Percentiles rank a stretch among this genome's conserved stretches.
Conservation (phyloP, 2,797 vertebrate species). For the Rhodeus uyekii region DNA sequence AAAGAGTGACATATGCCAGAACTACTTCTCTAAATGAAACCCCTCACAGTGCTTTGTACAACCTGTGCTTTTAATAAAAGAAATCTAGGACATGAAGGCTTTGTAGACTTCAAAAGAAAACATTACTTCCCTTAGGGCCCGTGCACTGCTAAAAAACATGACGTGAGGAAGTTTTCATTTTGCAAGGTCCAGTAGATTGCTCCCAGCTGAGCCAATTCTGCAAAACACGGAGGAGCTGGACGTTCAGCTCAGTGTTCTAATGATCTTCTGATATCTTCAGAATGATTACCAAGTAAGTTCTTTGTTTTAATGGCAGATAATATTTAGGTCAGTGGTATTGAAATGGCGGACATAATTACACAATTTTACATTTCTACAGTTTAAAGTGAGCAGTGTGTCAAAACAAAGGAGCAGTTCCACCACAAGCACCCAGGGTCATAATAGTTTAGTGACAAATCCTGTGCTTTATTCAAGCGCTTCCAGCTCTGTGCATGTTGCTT, state of each 20-base stretch:
- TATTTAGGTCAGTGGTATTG: no score
- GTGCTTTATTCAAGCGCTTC: no score
- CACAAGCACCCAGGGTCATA: no score
- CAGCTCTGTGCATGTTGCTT: no score
- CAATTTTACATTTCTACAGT: no score
- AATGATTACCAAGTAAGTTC: not conserved
- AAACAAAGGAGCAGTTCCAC: no score
- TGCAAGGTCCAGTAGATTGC: slow-evolving; percentile 2
- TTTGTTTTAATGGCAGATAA: not conserved
- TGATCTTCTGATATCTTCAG: not conserved
- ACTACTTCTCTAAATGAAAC: slow-evolving; percentile 26
- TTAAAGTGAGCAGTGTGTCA: no score
- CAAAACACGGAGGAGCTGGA: not conserved
- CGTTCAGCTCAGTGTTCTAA: not conserved
- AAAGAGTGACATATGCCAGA: slow-evolving; percentile 7
- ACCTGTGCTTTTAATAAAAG: slow-evolving; percentile 34
- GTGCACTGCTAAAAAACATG: slow-evolving; percentile 9
- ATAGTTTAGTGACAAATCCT: no score
- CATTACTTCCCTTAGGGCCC: slow-evolving; percentile 23
- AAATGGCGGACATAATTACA: no score
- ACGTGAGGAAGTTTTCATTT: slow-evolving; percentile 24
- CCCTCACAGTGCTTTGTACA: slow-evolving; percentile 24
- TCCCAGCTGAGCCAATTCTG: not conserved
- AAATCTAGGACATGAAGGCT: slow-evolving; percentile 49
- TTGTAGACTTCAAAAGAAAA: slow-evolving; percentile 45